These are phyloP conservation scores for Anser cygnoides DNA, from an alignment of 2,113 vertebrate genomes.

Conservation along the genomic window DNA sequence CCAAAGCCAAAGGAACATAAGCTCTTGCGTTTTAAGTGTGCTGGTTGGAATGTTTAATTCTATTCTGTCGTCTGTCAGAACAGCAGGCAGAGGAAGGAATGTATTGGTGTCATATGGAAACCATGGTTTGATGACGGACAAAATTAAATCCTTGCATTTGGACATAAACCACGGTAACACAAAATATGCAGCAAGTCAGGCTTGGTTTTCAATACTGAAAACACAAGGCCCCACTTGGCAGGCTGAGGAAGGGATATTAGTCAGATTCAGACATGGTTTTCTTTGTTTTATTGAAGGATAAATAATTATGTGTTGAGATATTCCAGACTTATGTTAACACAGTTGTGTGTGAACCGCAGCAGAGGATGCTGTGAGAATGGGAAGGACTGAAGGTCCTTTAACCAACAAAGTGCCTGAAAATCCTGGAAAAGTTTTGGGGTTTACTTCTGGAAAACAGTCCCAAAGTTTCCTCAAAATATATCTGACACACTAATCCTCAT, in stretches of 20 bases:
- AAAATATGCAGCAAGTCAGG: constrained; percentile 70
- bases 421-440: background rate
- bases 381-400: background rate
- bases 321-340: constrained; percentile 61
- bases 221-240: constrained; percentile 72
- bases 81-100: constrained; percentile 66
- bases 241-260: constrained; percentile 61
- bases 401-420: constrained; percentile 4
- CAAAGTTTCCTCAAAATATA: background rate
- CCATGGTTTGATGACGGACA: constrained; percentile 52
- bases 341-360: constrained; percentile 50
- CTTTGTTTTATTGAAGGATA: constrained; percentile 70
- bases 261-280: constrained; percentile 68
- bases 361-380: constrained; percentile 15
- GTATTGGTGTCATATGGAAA: constrained; percentile 65
- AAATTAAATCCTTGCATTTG: constrained; percentile 71
- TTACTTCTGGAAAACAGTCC: background rate
- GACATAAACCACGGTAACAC: constrained; percentile 70
- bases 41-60: constrained; percentile 46
- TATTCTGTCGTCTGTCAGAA: constrained; percentile 64
- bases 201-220: constrained; percentile 64
- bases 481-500: background rate
- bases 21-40: constrained; percentile 1
- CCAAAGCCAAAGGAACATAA: constrained; percentile 51
- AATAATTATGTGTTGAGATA: constrained; percentile 72